phyloP scores from a whole-genome alignment of 2,113 vertebrate species.

The Prionailurus bengalensis region DNA sequence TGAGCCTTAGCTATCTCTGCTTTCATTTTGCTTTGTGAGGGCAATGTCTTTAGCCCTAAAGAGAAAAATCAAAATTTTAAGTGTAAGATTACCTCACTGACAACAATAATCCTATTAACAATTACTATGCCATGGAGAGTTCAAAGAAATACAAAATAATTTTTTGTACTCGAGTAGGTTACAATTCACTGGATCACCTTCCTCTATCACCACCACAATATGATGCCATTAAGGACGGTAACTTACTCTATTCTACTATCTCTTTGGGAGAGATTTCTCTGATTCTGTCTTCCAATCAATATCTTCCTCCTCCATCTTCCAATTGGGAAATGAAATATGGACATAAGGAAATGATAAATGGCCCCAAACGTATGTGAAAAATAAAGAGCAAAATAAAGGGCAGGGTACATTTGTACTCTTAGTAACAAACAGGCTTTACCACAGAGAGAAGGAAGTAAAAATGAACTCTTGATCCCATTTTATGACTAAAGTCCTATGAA shows the following conservation, averaged over 20 bases:
- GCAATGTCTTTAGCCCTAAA: conserved; percentile 82
- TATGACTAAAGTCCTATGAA: not conserved
- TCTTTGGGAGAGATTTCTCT: conserved; percentile 28
- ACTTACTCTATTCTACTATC: not conserved
- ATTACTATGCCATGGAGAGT: conserved; percentile 6
- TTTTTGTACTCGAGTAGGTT: conserved; percentile 2
- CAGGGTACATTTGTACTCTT: not conserved
- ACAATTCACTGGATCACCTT: not conserved
- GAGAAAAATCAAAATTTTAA: conserved; percentile 47
- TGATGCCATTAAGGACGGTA: not conserved
- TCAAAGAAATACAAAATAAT: conserved; percentile 29
- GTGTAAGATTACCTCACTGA: not conserved
- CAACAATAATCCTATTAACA: conserved; percentile 31
- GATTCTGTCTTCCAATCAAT: not conserved
- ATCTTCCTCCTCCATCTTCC: not conserved
- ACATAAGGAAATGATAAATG: conserved; percentile 10
- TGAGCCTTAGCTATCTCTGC: conserved; percentile 66
- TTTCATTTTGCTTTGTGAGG: conserved; percentile 70
- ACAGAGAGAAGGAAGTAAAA: conserved; percentile 23
- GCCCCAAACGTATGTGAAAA: not conserved
- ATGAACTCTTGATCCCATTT: not conserved
- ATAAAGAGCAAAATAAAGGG: not conserved
- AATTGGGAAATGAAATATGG: not conserved
- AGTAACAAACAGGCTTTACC: not conserved
- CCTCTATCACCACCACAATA: not conserved